These are phyloP conservation scores for Ceratina japonica DNA, from an alignment of 1,140 invertebrate genomes.

Conservation along the genomic window DNA sequence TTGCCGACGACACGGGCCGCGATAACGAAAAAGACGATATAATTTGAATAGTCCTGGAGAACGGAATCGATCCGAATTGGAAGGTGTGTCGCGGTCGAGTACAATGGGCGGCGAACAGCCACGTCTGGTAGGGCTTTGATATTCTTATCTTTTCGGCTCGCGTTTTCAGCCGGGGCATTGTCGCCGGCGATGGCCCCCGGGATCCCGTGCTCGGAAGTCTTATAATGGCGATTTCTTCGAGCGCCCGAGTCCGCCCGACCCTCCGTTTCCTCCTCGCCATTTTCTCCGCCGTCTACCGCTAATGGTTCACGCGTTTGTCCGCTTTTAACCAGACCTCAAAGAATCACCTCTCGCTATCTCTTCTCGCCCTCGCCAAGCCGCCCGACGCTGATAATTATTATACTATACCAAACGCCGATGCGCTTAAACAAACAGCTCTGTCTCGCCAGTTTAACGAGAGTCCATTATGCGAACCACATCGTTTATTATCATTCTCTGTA, in stretches of 20 bases:
- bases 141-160: constrained; percentile 51
- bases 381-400: constrained; percentile 16
- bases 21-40: constrained; percentile 2
- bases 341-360: background rate
- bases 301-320: constrained; percentile 47
- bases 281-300: constrained; percentile 38
- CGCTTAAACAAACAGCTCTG: constrained; percentile 44
- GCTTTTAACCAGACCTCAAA: constrained; percentile 15
- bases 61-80: constrained; percentile 20
- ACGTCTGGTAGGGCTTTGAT: constrained; percentile 45
- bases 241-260: constrained; percentile 15
- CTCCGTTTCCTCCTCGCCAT: constrained; percentile 37
- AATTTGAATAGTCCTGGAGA: constrained; percentile 22
- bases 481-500: too few relatives aligned
- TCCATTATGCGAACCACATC: background rate
- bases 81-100: constrained; percentile 19
- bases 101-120: constrained; percentile 38
- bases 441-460: constrained; percentile 27
- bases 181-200: constrained; percentile 37
- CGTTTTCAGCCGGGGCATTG: constrained; percentile 39
- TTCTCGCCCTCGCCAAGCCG: background rate
- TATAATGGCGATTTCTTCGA: constrained; percentile 52
- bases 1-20: too few relatives aligned
- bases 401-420: background rate
- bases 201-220: constrained; percentile 45